These are phyloP conservation scores for Sarcophaga bullata DNA, from an alignment of 1,140 invertebrate species.

Conservation along the genomic window DNA sequence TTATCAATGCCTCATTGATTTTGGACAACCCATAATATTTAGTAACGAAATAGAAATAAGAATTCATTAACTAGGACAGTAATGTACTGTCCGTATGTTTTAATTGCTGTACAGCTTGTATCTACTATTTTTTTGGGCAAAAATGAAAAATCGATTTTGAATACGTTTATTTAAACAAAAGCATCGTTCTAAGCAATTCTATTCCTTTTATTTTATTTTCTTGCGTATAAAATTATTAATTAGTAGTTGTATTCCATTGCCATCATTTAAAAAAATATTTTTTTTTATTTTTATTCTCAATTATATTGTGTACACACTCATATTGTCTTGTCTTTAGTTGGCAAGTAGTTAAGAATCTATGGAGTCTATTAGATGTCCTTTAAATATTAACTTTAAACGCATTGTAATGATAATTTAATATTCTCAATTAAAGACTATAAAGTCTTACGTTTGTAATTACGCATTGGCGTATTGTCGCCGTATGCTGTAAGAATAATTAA, in stretches of 20 bases:
- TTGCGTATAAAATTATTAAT: not conserved
- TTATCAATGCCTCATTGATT: conserved; percentile 19
- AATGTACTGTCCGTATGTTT: too few relatives aligned
- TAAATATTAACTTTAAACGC: not conserved
- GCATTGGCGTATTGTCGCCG: not conserved
- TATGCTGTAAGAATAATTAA: not conserved
- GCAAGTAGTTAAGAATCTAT: too few relatives aligned
- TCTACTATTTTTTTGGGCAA: not conserved
- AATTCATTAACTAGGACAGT: not conserved
- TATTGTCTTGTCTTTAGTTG: not conserved
- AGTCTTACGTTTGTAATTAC: not conserved
- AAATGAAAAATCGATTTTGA: not conserved
- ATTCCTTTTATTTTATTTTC: not conserved
- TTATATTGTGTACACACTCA: not conserved
- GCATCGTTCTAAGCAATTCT: not conserved
- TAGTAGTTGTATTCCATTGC: not conserved
- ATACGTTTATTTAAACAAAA: not conserved
- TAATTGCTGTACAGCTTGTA: too few relatives aligned
- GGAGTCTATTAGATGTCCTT: not conserved
- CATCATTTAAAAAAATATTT: too few relatives aligned
- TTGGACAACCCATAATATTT: not conserved
- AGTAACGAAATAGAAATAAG: not conserved
- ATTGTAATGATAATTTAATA: conserved; percentile 12
- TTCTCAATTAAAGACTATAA: not conserved
- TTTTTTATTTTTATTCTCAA: too few relatives aligned